Base-by-base conservation (phyloP, 64 coral and sea anemone species). In the Anthopleura sola region DNA sequence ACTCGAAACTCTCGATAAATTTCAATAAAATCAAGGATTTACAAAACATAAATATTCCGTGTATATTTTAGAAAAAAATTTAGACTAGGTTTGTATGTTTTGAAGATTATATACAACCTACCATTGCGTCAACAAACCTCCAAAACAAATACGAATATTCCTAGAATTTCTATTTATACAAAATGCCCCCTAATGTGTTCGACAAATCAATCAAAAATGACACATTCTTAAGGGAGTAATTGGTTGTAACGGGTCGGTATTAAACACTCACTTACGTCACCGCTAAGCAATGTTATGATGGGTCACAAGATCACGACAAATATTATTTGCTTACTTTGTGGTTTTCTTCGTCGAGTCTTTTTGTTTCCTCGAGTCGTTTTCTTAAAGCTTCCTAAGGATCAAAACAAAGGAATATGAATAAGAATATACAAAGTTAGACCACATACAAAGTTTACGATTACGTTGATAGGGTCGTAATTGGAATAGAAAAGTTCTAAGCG, bases 331-430 rank as follows among this genome's bases (percentile, higher is more conserved):
- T 83, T 37, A 83, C 82, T 60, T 83, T 38, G 47, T 36, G 36
- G 50, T 85, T 91, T 29, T 91, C 89, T 33, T 91, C 89, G 13
- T 77, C 75, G 10, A 86, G 58, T 37, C 84, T 74, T 49, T 91
- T 91, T 19, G 83, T 68, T 50, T 91, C 89, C 32, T 91, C 89
- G 0, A 91, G 54, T 26, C 89, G 51, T 68, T 68, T 85, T 23
- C 89, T 53, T 51, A 91, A 76, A 3, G 89, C 84, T 58, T 91
- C 89, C 89, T 91, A 23, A 11, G 46, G 85, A 26, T 46, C 11
- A 57, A 57, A 38, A 47, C 34, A 79, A 48, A 26, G 0, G 39
- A 6, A 46, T 14, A 14, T 77, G 37, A 48, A 77, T 36, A 37
- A 40, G 34, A 66, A 9, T 26, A 26, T 66, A 11, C 24, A 66